phyloP scores from a whole-genome alignment of 2,797 vertebrate genomes.

The Cichlasoma orientale region DNA sequence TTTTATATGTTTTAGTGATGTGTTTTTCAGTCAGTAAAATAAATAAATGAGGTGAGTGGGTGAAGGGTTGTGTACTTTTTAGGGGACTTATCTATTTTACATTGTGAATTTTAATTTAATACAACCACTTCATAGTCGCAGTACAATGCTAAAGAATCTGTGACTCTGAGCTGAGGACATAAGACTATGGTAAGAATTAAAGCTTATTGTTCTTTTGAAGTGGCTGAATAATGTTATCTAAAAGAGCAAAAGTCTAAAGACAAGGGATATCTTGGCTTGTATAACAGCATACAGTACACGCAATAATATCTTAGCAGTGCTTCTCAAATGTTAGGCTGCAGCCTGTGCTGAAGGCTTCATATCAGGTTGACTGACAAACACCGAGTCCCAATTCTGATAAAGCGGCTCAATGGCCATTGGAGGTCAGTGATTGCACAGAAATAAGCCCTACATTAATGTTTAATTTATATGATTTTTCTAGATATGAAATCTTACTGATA shows the following conservation, averaged over 20 bases:
- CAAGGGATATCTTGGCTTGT: background rate
- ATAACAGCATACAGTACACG: background rate
- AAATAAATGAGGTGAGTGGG: no score
- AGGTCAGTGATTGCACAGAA: conserved; percentile 69
- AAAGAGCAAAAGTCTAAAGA: background rate
- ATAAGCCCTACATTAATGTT: conserved; percentile 77
- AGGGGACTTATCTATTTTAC: no score
- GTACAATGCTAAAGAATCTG: no score
- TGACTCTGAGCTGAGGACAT: no score
- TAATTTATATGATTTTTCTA: conserved; percentile 83
- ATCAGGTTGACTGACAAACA: conserved; percentile 65
- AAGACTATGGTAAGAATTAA: no score
- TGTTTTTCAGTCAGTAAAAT: background rate
- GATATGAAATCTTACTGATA: conserved; percentile 83
- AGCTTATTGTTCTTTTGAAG: no score
- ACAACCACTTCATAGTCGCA: no score
- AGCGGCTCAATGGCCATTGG: conserved; percentile 51
- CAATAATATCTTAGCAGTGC: conserved; percentile 5
- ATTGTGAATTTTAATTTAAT: no score
- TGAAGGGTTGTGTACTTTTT: no score
- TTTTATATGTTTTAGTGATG: background rate
- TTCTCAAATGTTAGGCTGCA: conserved; percentile 13
- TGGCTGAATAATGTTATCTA: background rate
- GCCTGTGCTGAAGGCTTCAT: conserved; percentile 25
- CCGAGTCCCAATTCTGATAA: conserved; percentile 30